These are phyloP conservation scores for Lacanobia wlatinum DNA, from an alignment of 2,888 invertebrate genomes.

Conservation along the genomic window DNA sequence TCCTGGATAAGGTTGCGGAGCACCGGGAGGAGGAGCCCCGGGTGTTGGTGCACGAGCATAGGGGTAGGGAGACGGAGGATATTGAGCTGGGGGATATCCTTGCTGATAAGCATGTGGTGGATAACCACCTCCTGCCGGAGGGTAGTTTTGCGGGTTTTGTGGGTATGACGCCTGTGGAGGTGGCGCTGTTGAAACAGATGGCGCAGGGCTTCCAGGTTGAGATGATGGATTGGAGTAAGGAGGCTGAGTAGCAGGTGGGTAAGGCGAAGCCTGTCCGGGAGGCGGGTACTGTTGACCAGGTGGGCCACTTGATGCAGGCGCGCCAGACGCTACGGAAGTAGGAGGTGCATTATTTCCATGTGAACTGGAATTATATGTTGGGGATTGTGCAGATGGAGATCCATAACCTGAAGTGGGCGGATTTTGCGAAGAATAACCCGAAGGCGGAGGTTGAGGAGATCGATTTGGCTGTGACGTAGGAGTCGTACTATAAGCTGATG, in stretches of 20 bases:
- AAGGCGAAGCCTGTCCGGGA: conserved; percentile 92
- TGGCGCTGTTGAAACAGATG: conserved; percentile 88
- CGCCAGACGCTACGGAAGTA: conserved; percentile 87
- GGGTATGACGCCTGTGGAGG: conserved; percentile 91
- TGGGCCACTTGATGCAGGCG: conserved; percentile 87
- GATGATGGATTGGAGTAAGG: conserved; percentile 90
- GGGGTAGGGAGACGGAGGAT: conserved; percentile 91
- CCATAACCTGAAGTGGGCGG: conserved; percentile 91
- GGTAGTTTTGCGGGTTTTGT: conserved; percentile 88
- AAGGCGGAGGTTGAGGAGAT: conserved; percentile 90
- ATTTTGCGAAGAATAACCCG: conserved; percentile 91
- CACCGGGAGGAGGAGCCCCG: conserved; percentile 93
- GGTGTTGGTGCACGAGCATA: conserved; percentile 91
- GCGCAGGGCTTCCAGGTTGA: conserved; percentile 89
- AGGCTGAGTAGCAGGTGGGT: conserved; percentile 91
- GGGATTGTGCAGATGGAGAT: conserved; percentile 92
- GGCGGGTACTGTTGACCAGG: conserved; percentile 92
- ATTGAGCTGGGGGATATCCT: conserved; percentile 89
- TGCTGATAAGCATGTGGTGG: conserved; percentile 90
- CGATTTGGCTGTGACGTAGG: conserved; percentile 88
- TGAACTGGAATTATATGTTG: conserved; percentile 92
- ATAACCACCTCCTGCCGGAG: conserved; percentile 85
- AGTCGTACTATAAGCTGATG: conserved; percentile 90
- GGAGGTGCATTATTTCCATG: conserved; percentile 89
- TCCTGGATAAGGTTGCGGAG: conserved; percentile 94